phyloP scores from a whole-genome alignment of 2,888 invertebrate genomes.

The Melanargia galathea region DNA sequence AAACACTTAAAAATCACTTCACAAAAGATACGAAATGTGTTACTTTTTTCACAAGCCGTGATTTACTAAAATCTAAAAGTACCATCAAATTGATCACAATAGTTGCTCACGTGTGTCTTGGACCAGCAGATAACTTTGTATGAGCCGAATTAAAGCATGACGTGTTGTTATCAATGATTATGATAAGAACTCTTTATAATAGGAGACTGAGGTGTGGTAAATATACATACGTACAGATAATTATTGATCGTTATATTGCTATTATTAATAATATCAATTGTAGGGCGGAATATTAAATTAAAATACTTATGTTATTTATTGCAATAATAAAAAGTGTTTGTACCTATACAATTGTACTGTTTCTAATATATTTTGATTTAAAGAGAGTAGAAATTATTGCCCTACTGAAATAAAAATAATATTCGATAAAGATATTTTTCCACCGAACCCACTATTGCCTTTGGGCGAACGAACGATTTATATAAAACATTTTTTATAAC shows the following conservation, averaged over 20 bases:
- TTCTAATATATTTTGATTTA: too few species aligned
- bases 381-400: too few species aligned
- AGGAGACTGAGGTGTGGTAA: constrained; percentile 35
- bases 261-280: constrained; percentile 2
- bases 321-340: too few species aligned
- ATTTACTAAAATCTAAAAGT: neutral
- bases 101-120: constrained; percentile 51
- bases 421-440: too few species aligned
- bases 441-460: too few species aligned
- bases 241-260: constrained; percentile 27
- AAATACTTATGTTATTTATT: neutral
- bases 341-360: too few species aligned
- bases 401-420: too few species aligned
- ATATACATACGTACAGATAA: constrained; percentile 16
- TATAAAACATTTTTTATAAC: neutral
- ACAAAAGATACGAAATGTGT: neutral
- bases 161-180: constrained; percentile 67
- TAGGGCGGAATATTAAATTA: neutral
- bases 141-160: constrained; percentile 65
- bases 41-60: neutral
- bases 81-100: constrained; percentile 23
- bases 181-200: constrained; percentile 42
- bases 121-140: constrained; percentile 59
- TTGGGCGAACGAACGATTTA: too few species aligned
- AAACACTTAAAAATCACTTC: neutral